A percentile compares a stretch with the other conserved stretches of the same genome.
Evolutionary conservation across 2,888 invertebrate genomes (phyloP).

Genomic region (Timandra comae): DNA sequence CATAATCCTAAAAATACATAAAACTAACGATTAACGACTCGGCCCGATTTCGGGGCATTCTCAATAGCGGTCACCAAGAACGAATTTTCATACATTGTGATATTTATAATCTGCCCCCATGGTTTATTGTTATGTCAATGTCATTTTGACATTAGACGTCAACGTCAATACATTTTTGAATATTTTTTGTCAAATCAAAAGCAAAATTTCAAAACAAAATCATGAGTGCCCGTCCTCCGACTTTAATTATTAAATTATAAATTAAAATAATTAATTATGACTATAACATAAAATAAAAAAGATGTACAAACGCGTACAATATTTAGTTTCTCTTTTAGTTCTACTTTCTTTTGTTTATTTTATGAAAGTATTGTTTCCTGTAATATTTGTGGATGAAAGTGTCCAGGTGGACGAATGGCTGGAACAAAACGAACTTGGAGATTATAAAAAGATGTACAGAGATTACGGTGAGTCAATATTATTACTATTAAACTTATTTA

Average conservation of each 20-base stretch:
- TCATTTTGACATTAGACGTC: too few relatives aligned
- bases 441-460: constrained; percentile 82
- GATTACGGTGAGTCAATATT: constrained; percentile 85
- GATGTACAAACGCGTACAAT: constrained; percentile 56
- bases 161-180: too few relatives aligned
- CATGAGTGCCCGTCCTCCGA: too few relatives aligned
- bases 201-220: constrained; percentile 10
- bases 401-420: constrained; percentile 85
- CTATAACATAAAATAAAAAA: constrained; percentile 30
- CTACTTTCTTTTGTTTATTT: constrained; percentile 54
- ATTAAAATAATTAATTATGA: constrained; percentile 38
- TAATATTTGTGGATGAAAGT: constrained; percentile 71
- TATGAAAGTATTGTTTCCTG: constrained; percentile 49
- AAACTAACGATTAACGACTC: too few relatives aligned
- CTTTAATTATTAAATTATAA: too few relatives aligned
- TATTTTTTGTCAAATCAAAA: constrained; percentile 25
- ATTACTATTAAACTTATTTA: too few relatives aligned
- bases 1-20: too few relatives aligned
- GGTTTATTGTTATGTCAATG: constrained; percentile 7
- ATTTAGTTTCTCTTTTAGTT: constrained; percentile 47
- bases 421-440: constrained; percentile 82
- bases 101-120: too few relatives aligned
- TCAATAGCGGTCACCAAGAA: too few relatives aligned
- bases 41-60: too few relatives aligned
- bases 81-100: too few relatives aligned